phyloP scores from a whole-genome alignment of 2,888 invertebrate genomes.

The Leucoma salicis region DNA sequence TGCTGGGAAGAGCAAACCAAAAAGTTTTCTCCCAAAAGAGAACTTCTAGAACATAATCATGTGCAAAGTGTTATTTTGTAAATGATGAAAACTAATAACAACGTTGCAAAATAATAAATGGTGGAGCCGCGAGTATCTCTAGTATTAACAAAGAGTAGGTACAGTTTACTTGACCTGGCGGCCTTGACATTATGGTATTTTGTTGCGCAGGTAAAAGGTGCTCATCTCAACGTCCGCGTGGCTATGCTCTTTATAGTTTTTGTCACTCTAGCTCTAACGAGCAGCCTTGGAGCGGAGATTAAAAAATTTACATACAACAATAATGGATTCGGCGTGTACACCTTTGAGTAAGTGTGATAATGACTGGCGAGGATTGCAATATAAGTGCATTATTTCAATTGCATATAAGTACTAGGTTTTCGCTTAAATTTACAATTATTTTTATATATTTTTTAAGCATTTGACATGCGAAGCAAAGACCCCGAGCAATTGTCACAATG shows the following conservation, averaged over 20 bases:
- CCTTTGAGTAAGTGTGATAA: slow-evolving; percentile 68
- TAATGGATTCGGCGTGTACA: slow-evolving; percentile 68
- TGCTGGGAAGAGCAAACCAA: too few species aligned
- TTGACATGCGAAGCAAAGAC: too few species aligned
- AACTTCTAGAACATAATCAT: too few species aligned
- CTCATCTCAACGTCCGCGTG: slow-evolving; percentile 37
- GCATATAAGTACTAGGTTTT: neutral
- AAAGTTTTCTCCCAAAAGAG: too few species aligned
- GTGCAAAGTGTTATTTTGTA: too few species aligned
- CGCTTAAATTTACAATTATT: neutral
- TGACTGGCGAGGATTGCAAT: slow-evolving; percentile 9
- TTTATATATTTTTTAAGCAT: too few species aligned
- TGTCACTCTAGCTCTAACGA: slow-evolving; percentile 35
- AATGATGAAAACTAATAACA: too few species aligned
- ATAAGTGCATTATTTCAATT: slow-evolving; percentile 1
- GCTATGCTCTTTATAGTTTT: slow-evolving; percentile 39
- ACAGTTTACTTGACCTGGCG: slow-evolving; percentile 33
- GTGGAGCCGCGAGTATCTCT: slow-evolving; percentile 13
- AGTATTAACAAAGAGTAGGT: slow-evolving; percentile 25
- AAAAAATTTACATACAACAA: slow-evolving; percentile 62
- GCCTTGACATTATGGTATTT: slow-evolving; percentile 59
- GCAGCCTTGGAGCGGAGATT: slow-evolving; percentile 49
- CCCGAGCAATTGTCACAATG: too few species aligned
- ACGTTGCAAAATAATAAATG: slow-evolving; percentile 4
- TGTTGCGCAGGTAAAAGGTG: slow-evolving; percentile 58